A percentile compares a stretch with the other conserved stretches of the same genome.
phyloP scores from a whole-genome alignment of 2,888 invertebrate species.

The Abrostola triplasia region DNA sequence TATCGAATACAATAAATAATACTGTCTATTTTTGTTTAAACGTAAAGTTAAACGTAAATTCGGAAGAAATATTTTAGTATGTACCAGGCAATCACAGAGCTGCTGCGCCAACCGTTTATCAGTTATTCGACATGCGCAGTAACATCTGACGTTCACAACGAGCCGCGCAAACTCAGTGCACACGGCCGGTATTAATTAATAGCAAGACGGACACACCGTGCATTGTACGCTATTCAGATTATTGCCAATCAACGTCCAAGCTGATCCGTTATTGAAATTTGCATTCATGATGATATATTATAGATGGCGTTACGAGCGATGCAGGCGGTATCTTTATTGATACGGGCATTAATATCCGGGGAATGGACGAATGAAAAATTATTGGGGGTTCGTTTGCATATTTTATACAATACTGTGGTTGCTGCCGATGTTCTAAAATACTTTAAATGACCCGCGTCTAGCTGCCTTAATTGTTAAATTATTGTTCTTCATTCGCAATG shows the following conservation, averaged over 20 bases:
- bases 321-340: constrained; percentile 17
- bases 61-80: too few species aligned
- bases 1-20: too few species aligned
- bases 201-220: constrained; percentile 21
- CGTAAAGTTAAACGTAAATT: too few species aligned
- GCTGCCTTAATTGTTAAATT: too few species aligned
- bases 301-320: neutral
- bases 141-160: neutral
- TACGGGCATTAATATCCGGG: constrained; percentile 11
- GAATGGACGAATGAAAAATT: constrained; percentile 24
- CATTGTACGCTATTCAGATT: constrained; percentile 41
- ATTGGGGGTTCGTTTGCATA: constrained; percentile 6
- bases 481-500: too few species aligned
- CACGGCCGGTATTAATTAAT: constrained; percentile 29
- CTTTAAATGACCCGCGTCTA: neutral
- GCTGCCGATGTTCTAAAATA: neutral
- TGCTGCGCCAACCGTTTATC: neutral
- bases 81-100: too few species aligned
- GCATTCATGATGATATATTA: constrained; percentile 32
- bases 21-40: too few species aligned
- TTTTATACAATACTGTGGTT: constrained; percentile 11
- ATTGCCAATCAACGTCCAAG: constrained; percentile 51
- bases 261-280: constrained; percentile 51
- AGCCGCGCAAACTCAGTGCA: neutral
- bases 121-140: neutral